phyloP scores from a whole-genome alignment of 2,888 invertebrate genomes.

The Campoplex capitator region DNA sequence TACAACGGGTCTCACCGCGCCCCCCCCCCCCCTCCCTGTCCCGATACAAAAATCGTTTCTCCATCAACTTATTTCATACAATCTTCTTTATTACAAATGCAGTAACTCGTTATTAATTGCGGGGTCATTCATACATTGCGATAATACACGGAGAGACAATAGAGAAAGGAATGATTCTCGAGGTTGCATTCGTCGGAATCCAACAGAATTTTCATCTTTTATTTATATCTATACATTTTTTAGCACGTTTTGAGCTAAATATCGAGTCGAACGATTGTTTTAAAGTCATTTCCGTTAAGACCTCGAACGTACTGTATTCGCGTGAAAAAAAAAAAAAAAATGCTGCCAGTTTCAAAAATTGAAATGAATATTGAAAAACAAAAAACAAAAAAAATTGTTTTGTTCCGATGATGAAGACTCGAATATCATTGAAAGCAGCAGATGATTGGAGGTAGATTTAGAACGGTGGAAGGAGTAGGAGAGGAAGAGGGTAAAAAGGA shows the following conservation, averaged over 20 bases:
- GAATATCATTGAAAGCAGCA: neutral
- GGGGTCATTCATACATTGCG: slow-evolving; percentile 78
- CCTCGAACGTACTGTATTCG: neutral
- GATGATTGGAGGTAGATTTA: neutral
- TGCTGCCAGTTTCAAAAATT: neutral
- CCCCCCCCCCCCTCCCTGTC: neutral
- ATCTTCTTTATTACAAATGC: slow-evolving; percentile 70
- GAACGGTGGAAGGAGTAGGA: neutral
- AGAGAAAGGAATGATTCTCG: slow-evolving; percentile 5
- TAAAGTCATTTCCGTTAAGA: neutral
- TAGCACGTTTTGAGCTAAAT: neutral
- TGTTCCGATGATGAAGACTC: neutral
- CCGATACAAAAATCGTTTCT: slow-evolving; percentile 68
- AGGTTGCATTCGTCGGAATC: neutral
- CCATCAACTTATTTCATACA: slow-evolving; percentile 67
- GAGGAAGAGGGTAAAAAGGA: slow-evolving; percentile 68
- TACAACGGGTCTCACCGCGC: slow-evolving; percentile 60
- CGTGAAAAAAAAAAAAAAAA: neutral
- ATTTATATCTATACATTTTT: slow-evolving; percentile 31
- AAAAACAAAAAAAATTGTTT: neutral
- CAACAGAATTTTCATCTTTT: neutral
- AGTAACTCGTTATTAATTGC: slow-evolving; percentile 74
- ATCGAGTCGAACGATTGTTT: neutral
- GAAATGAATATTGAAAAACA: neutral
- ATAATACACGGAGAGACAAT: slow-evolving; percentile 76